Percentiles rank a stretch among this genome's conserved stretches.
Conservation (phyloP, 1,140 invertebrate genomes). For the Hydropsyche tenuis region DNA sequence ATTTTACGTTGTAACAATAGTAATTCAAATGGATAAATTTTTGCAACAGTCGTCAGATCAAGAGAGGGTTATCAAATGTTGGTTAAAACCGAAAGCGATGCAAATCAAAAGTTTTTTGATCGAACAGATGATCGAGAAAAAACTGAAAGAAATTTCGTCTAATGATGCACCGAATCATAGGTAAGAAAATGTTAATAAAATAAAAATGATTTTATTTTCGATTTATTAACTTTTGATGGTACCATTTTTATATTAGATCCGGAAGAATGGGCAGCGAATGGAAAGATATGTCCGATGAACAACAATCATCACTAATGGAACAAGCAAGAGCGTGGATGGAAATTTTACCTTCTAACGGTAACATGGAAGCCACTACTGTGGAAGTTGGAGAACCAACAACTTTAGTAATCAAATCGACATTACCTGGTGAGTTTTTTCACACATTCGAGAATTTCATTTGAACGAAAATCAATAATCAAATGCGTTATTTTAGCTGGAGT, state of each 20-base stretch:
- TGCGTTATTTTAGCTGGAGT: slow-evolving; percentile 63
- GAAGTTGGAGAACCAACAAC: slow-evolving; percentile 76
- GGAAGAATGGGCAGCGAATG: slow-evolving; percentile 60
- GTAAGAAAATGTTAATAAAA: slow-evolving; percentile 1
- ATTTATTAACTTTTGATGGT: neutral
- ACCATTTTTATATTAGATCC: slow-evolving; percentile 53
- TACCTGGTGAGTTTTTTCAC: slow-evolving; percentile 63
- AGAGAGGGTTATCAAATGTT: slow-evolving; percentile 65
- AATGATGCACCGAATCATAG: slow-evolving; percentile 9
- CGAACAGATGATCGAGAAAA: slow-evolving; percentile 58
- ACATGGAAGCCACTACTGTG: slow-evolving; percentile 62
- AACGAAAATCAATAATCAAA: neutral
- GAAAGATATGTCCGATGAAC: slow-evolving; percentile 55
- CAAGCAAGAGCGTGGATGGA: slow-evolving; percentile 74
- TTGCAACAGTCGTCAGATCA: slow-evolving; percentile 74
- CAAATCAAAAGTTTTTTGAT: slow-evolving; percentile 59
- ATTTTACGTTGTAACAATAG: slow-evolving; percentile 69
- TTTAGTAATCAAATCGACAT: slow-evolving; percentile 70
- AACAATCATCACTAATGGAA: slow-evolving; percentile 57
- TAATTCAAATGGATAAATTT: slow-evolving; percentile 74
- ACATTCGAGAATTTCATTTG: neutral
- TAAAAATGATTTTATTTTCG: neutral
- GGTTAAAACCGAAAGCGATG: slow-evolving; percentile 59
- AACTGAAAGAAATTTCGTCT: slow-evolving; percentile 54
- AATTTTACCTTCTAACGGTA: slow-evolving; percentile 63